Evolutionary conservation across 2,113 vertebrate genomes (phyloP).

Genomic region (Puffinus mauretanicus): DNA sequence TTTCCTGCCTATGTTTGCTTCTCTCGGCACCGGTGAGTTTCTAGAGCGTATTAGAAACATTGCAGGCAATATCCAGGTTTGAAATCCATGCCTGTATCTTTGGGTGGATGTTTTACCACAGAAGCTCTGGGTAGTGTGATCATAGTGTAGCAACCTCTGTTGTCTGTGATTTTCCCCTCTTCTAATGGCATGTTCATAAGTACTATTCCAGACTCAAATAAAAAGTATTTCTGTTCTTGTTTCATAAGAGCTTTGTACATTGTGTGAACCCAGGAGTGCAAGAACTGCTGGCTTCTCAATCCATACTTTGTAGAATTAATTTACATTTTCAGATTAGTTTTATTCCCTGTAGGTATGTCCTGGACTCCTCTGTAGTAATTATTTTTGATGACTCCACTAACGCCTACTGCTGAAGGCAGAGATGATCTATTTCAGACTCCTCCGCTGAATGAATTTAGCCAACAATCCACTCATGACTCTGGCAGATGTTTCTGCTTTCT

Average conservation of each 20-base stretch:
- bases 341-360: constrained; percentile 46
- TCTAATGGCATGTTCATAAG: not conserved
- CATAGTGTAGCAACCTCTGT: not conserved
- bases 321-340: constrained; percentile 42
- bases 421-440: constrained; percentile 53
- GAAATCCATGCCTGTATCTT: not conserved
- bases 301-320: not conserved
- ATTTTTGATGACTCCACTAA: constrained; percentile 47
- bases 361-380: constrained; percentile 40
- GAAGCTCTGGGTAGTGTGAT: not conserved
- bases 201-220: not conserved
- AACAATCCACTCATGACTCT: constrained; percentile 23
- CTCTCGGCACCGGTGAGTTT: not conserved
- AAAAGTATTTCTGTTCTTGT: not conserved
- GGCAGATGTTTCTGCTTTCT: constrained; percentile 62
- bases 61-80: not conserved
- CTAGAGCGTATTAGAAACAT: not conserved
- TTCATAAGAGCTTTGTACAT: not conserved
- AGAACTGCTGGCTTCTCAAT: not conserved
- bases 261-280: not conserved
- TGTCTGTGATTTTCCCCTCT: not conserved
- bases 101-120: not conserved
- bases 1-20: not conserved
- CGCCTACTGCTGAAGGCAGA: constrained; percentile 39
- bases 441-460: constrained; percentile 24